A percentile compares a stretch with the other conserved stretches of the same genome.
phyloP scores from a whole-genome alignment of 2,797 vertebrate species.

The Onychomys arenicola region DNA sequence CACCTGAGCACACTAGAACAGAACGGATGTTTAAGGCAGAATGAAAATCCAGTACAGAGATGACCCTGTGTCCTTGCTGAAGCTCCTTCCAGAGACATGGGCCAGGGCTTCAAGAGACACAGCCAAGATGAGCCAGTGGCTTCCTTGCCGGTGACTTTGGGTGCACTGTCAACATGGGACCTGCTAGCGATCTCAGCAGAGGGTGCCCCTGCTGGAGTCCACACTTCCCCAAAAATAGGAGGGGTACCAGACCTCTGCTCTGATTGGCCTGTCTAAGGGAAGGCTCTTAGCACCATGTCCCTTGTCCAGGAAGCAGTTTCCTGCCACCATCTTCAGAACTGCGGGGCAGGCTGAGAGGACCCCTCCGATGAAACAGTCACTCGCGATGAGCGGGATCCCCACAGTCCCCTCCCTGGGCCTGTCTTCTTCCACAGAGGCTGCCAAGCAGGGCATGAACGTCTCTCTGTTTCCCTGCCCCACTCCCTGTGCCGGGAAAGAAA shows the following conservation, averaged over 20 bases:
- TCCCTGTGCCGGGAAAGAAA: neutral
- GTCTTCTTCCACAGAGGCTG: neutral
- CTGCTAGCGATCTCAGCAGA: neutral
- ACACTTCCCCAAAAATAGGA: neutral
- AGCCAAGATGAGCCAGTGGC: neutral
- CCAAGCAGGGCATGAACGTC: slow-evolving; percentile 25
- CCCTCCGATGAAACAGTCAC: neutral
- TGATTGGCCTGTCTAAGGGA: neutral
- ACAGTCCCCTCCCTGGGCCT: neutral
- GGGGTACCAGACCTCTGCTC: neutral
- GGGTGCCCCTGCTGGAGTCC: neutral
- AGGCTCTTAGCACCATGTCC: rapidly evolving
- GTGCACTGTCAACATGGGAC: rapidly evolving
- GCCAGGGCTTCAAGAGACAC: neutral
- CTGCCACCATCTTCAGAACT: neutral
- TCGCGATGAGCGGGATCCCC: neutral
- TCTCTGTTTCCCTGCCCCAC: neutral
- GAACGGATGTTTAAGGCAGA: neutral
- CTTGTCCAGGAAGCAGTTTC: neutral
- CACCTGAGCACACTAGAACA: neutral
- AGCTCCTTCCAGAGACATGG: neutral
- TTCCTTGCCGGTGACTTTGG: neutral
- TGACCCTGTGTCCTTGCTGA: neutral
- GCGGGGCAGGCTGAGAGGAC: neutral
- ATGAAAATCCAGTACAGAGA: neutral